These are phyloP conservation scores for Macroglossus sobrinus DNA, from an alignment of 2,113 vertebrate species.

Conservation along the genomic window DNA sequence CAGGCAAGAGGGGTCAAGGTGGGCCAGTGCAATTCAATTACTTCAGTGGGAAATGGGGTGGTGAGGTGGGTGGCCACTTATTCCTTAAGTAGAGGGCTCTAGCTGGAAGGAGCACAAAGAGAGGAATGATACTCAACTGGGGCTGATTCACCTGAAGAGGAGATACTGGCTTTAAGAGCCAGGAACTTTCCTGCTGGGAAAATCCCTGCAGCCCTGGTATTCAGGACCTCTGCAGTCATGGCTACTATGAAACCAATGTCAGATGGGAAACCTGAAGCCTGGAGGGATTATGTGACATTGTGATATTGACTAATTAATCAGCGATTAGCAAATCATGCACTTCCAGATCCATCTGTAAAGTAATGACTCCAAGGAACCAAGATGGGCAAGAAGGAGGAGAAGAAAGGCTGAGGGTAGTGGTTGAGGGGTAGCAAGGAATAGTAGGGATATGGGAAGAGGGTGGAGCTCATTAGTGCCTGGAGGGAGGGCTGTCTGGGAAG, in stretches of 20 bases:
- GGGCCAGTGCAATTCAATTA: neutral
- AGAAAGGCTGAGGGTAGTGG: neutral
- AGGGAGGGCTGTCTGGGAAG: neutral
- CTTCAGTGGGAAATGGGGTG: neutral
- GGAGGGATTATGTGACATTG: neutral
- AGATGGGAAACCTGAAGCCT: neutral
- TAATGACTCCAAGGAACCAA: neutral
- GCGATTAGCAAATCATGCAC: neutral
- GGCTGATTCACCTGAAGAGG: neutral
- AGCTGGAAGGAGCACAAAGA: neutral
- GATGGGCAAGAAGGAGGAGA: neutral
- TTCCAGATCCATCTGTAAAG: neutral
- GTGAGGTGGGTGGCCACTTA: neutral
- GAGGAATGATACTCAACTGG: neutral
- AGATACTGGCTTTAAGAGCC: neutral
- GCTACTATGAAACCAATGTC: neutral
- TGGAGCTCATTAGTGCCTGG: neutral
- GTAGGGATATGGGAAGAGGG: accelerated
- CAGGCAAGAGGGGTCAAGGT: neutral
- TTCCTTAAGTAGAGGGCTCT: neutral
- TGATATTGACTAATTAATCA: neutral
- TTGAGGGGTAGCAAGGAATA: neutral
- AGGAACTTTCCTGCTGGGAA: neutral
- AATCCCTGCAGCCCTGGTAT: neutral
- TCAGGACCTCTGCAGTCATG: no score